A percentile compares a stretch with the other conserved stretches of the same genome.
These are phyloP conservation scores for Jacana jacana DNA, from an alignment of 2,113 vertebrate genomes.

Conservation along the genomic window DNA sequence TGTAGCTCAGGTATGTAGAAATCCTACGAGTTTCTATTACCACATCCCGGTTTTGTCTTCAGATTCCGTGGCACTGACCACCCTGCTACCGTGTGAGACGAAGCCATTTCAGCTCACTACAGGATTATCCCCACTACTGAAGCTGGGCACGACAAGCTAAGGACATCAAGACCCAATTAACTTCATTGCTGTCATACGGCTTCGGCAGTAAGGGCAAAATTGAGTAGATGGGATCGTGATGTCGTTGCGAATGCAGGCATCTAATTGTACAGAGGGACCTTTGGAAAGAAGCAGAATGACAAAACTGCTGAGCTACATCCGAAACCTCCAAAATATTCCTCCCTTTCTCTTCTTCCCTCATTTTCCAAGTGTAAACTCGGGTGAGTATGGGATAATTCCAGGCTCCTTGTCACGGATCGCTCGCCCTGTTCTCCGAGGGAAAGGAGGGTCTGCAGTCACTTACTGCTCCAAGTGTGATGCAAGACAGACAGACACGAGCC, in stretches of 20 bases:
- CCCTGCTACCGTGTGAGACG: accelerated
- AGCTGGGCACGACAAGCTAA: background rate
- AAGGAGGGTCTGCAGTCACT: constrained; percentile 35
- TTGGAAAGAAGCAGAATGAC: background rate
- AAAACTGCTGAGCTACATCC: background rate
- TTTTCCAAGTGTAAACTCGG: background rate
- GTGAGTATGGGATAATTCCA: background rate
- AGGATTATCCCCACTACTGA: background rate
- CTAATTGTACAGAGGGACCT: background rate
- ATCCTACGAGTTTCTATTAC: background rate
- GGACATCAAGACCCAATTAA: background rate
- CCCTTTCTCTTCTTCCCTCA: no score
- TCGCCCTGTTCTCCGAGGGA: accelerated
- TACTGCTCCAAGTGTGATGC: background rate
- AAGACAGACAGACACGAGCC: background rate
- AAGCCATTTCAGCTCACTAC: background rate
- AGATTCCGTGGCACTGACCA: background rate
- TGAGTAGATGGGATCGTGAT: background rate
- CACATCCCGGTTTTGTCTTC: background rate
- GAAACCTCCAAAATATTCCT: background rate
- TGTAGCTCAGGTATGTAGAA: background rate
- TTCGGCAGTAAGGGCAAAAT: background rate
- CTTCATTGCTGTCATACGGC: background rate
- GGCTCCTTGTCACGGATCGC: background rate
- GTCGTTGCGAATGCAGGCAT: background rate